Base-by-base conservation (phyloP, 2,888 invertebrate genomes). In the Protophormia terraenovae region DNA sequence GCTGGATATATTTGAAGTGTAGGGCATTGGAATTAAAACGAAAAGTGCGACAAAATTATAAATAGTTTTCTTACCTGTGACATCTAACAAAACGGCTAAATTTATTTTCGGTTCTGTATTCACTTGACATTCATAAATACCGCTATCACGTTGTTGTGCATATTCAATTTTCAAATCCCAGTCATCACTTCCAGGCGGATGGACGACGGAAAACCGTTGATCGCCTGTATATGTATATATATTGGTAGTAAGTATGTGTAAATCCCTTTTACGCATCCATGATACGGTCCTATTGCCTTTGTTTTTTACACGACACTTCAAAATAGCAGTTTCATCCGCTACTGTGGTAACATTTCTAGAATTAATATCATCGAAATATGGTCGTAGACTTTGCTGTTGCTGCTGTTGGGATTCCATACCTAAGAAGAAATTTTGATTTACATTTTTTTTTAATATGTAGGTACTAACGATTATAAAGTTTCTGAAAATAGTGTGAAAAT, bases 91-190 rank as follows among this genome's bases (percentile, higher is more conserved):
- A 89, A 97, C 95, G 58, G 97, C 97, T 94, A 97, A 95, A 93
- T 97, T 97, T 91, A 97, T 97, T 94, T 97, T 97, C 86, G 97
- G 97, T 92, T 97, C 97, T 3, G 97, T 97, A 92, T 94, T 94
- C 91, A 94, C 94, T 92, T 94, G 94, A 90, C 94, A 94, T 91
- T 94, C 94, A 91, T 94, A 94, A 89, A 93, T 93, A 79, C 97
- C 97, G 14, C 96, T 96, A 93, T 97, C 97, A 89, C 97, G 94
- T 90, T 96, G 94, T 93, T 97, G 97, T 16, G 97, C 96, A 91
- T 96, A 97, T 93, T 97, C 97, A 92, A 97, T 96, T 93, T 97
- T 97, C 84, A 97, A 94, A 87, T 97, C 97, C 97, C 97, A 97
- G 93, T 97, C 97, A 67, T 97, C 97, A 24, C 96, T 96, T 8